Conservation (phyloP, 2,888 invertebrate genomes). For the Stenoptilia bipunctidactyla region DNA sequence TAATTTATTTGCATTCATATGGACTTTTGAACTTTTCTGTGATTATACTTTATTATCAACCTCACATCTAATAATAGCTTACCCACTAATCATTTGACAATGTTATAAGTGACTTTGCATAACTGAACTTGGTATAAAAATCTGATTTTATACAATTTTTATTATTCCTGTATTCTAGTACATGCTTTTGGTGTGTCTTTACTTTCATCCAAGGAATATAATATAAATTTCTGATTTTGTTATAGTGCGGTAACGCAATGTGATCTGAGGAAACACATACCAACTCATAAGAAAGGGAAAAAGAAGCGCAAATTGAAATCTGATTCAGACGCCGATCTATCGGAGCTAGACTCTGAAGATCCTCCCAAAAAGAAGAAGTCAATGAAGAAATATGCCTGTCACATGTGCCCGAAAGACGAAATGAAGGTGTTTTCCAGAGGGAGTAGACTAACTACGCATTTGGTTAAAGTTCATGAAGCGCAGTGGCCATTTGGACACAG, state of each 20-base stretch:
- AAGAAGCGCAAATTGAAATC: conserved; percentile 14
- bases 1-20: no score
- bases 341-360: conserved; percentile 24
- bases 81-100: no score
- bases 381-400: conserved; percentile 71
- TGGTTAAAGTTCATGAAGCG: conserved; percentile 78
- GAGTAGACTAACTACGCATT: conserved; percentile 76
- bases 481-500: conserved; percentile 83
- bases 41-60: no score
- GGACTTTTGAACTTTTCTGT: no score
- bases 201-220: no score
- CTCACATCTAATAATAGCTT: no score
- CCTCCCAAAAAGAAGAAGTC: conserved; percentile 31
- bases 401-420: conserved; percentile 75
- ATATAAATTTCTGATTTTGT: no score
- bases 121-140: no score
- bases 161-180: no score
- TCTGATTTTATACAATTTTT: no score
- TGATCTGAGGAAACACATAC: conserved; percentile 72
- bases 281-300: conserved; percentile 43
- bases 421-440: conserved; percentile 74
- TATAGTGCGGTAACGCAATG: conserved; percentile 70
- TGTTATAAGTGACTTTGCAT: no score
- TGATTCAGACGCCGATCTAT: conserved; percentile 29
- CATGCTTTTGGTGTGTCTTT: no score